Conservation (phyloP, 1,140 invertebrate genomes). For the Pseudoatta argentina region DNA sequence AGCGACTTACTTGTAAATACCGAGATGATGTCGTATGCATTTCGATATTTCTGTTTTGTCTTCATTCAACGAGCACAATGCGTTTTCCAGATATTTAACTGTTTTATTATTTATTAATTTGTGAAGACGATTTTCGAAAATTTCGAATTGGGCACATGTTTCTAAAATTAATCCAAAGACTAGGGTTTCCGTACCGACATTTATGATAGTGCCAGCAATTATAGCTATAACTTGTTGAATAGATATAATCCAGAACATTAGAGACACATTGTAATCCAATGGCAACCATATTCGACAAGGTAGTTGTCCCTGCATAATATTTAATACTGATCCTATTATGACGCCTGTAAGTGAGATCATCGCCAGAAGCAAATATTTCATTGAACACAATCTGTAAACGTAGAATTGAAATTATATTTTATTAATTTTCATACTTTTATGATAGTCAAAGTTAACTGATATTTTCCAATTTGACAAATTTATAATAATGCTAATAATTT, state of each 20-base stretch:
- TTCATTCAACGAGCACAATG: background rate
- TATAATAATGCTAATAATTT: background rate
- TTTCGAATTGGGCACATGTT: slow-evolving; percentile 62
- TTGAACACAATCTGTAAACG: slow-evolving; percentile 17
- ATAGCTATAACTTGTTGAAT: slow-evolving; percentile 39
- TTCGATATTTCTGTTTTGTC: background rate
- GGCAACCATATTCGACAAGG: slow-evolving; percentile 61
- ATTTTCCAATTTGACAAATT: background rate
- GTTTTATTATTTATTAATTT: slow-evolving; percentile 19
- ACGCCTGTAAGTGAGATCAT: background rate
- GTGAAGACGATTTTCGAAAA: slow-evolving; percentile 55
- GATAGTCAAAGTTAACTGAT: background rate
- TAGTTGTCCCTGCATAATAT: slow-evolving; percentile 1
- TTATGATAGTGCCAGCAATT: background rate
- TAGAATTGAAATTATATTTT: background rate
- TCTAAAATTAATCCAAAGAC: slow-evolving; percentile 64
- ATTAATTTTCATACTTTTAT: background rate
- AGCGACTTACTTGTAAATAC: background rate
- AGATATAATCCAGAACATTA: slow-evolving; percentile 40
- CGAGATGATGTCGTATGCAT: background rate
- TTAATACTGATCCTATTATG: slow-evolving; percentile 8
- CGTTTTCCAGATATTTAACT: background rate
- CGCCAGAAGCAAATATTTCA: background rate
- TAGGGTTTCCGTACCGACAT: slow-evolving; percentile 57
- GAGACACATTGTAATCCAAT: slow-evolving; percentile 8